Percentiles rank a stretch among this genome's conserved stretches.
These are phyloP conservation scores for Gracilinanus agilis DNA, from an alignment of 2,113 vertebrate genomes.

Conservation along the genomic window DNA sequence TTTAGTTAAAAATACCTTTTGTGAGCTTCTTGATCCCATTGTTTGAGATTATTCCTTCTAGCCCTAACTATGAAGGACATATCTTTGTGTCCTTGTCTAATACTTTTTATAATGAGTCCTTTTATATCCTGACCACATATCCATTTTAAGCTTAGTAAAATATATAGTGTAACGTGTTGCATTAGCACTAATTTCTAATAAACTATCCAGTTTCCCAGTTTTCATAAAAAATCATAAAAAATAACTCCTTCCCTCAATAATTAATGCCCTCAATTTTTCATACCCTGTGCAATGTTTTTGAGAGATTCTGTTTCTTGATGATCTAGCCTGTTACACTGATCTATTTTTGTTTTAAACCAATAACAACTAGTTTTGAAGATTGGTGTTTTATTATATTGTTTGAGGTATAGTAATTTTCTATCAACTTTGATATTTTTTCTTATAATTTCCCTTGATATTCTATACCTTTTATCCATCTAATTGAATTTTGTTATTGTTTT, in stretches of 20 bases:
- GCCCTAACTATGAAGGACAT: background rate
- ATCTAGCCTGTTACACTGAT: background rate
- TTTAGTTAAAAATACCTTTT: background rate
- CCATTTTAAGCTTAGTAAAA: background rate
- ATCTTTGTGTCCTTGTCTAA: background rate
- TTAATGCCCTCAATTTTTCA: background rate
- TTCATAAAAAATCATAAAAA: background rate
- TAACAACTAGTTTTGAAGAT: background rate
- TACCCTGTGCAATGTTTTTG: background rate
- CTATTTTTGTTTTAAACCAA: background rate
- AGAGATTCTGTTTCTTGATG: background rate
- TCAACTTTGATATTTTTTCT: background rate
- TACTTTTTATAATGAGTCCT: background rate
- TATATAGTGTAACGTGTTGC: background rate
- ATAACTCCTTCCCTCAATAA: background rate
- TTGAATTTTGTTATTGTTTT: background rate
- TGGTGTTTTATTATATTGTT: background rate
- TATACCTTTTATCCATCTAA: background rate
- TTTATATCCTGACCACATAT: background rate
- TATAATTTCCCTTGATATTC: background rate
- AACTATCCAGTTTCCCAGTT: background rate
- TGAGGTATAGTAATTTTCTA: background rate
- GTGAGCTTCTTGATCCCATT: background rate
- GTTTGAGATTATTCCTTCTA: background rate
- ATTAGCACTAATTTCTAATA: background rate